Evolutionary conservation across 2,113 vertebrate genomes (phyloP).

Genomic region (Prunella himalayana): DNA sequence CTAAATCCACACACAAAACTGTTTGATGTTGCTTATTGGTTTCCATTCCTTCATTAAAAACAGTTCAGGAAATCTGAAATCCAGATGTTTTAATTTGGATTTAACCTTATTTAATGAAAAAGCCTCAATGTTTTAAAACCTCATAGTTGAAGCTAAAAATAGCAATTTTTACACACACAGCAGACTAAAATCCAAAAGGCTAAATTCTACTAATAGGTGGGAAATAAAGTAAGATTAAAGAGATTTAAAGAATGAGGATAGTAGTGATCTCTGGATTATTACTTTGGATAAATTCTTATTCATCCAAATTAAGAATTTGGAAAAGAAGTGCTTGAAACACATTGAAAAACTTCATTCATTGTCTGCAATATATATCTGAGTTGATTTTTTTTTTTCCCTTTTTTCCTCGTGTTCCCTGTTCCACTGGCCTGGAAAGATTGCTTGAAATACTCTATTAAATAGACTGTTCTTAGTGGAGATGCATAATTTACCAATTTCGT

Average conservation of each 20-base stretch:
- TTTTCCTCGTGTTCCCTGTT: background rate
- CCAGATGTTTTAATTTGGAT: constrained; percentile 1
- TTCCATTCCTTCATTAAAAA: background rate
- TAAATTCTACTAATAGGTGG: background rate
- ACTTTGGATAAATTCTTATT: background rate
- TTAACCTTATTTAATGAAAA: background rate
- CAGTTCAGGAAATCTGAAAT: background rate
- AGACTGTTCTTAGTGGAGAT: background rate
- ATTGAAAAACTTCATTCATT: background rate
- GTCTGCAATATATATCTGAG: background rate
- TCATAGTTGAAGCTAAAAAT: background rate
- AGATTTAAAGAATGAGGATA: background rate
- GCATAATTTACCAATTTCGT: background rate
- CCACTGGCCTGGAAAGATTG: background rate
- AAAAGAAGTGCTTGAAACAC: background rate
- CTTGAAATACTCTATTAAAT: background rate
- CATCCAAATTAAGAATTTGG: background rate
- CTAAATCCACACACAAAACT: background rate
- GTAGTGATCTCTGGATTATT: background rate
- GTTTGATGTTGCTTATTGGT: background rate
- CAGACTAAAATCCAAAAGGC: background rate
- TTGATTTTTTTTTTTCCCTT: background rate
- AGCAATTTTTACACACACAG: background rate
- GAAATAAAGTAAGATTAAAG: background rate
- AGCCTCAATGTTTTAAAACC: background rate